Percentiles rank a stretch among this genome's conserved stretches.
Evolutionary conservation across 2,113 vertebrate species (phyloP).

Genomic region (Apodemus sylvaticus): DNA sequence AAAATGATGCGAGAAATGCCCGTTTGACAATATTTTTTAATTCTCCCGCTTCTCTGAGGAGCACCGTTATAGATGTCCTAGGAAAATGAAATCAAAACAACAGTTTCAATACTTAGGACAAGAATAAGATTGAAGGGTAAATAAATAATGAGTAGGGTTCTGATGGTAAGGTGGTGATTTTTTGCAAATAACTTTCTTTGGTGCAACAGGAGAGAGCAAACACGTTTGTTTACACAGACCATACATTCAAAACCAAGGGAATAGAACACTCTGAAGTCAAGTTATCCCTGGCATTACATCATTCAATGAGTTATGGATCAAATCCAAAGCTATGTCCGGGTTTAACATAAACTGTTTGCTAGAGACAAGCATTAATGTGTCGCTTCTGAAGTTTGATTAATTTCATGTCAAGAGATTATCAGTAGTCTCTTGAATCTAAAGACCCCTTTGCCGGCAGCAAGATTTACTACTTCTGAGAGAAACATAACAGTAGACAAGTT

Average conservation of each 20-base stretch:
- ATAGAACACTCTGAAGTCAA: conserved; percentile 26
- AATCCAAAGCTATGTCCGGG: not conserved
- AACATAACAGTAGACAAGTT: conserved; percentile 50
- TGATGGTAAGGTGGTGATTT: not conserved
- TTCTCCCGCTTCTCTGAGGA: not conserved
- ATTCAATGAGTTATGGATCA: conserved; percentile 39
- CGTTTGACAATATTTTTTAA: not conserved
- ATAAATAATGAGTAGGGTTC: not conserved
- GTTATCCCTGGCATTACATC: conserved; percentile 27
- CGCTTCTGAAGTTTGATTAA: conserved; percentile 73
- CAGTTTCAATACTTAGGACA: not conserved
- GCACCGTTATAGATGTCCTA: not conserved
- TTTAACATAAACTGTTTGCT: conserved; percentile 63
- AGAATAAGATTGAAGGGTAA: conserved; percentile 26
- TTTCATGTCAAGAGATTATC: conserved; percentile 68
- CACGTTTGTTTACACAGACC: not conserved
- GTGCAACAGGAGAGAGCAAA: not conserved
- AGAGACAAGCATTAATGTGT: not conserved
- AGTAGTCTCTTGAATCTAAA: conserved; percentile 64
- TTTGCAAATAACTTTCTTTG: conserved; percentile 29
- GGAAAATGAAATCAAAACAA: conserved; percentile 29
- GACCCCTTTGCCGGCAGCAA: conserved; percentile 17
- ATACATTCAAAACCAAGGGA: not conserved
- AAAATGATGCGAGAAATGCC: not conserved
- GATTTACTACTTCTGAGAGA: conserved; percentile 70